Conservation (phyloP, 2,797 vertebrate species). For the Pogoniulus pusillus region DNA sequence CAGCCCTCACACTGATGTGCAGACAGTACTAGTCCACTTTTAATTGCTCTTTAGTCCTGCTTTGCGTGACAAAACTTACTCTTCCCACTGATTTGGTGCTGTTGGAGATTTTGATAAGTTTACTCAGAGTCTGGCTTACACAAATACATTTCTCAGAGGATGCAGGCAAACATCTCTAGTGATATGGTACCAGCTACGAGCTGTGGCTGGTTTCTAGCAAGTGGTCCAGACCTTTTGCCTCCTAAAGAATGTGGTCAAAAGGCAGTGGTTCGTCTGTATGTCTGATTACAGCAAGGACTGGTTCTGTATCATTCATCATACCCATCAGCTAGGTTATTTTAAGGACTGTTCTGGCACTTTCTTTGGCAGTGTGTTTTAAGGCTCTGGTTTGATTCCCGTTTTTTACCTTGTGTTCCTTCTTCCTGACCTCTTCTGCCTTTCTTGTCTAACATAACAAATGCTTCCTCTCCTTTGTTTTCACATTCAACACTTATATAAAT, state of each 20-base stretch:
- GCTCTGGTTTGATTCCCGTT: background rate
- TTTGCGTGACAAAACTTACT: background rate
- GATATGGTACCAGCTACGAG: background rate
- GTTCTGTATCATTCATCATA: background rate
- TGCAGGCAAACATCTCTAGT: background rate
- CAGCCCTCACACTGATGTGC: fast-evolving
- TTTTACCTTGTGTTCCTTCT: background rate
- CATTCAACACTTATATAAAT: background rate
- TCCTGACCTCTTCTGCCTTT: background rate
- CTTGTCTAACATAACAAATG: background rate
- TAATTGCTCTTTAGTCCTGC: background rate
- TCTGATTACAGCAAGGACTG: background rate
- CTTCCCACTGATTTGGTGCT: background rate
- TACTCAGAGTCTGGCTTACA: background rate
- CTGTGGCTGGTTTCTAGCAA: background rate
- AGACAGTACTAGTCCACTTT: background rate
- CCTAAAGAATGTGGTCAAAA: background rate
- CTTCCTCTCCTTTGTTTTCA: background rate
- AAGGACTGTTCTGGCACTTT: background rate
- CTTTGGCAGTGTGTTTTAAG: background rate
- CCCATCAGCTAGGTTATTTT: background rate
- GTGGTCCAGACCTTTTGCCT: background rate
- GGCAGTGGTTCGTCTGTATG: background rate
- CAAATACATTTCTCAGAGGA: background rate
- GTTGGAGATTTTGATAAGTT: background rate